Base-by-base conservation (phyloP, 2,888 invertebrate genomes). In the Sycophila texana region DNA sequence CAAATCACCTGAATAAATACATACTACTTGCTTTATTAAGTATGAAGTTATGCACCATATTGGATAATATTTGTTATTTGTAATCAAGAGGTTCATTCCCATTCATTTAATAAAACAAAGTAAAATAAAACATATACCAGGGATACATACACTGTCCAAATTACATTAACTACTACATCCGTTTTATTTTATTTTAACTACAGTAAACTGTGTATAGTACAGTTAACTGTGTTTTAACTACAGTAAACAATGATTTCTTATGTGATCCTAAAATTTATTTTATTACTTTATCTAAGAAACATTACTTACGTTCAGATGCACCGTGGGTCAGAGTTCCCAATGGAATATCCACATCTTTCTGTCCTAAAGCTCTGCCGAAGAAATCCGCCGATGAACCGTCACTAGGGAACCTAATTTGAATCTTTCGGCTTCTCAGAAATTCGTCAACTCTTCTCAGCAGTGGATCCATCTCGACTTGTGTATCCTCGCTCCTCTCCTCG, bases 301-400 rank as follows among this genome's bases (percentile, higher is more conserved):
- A 22, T 10, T 65, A 13, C 61, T 86, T 70, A 90, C 90, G 89
- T 88, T 90, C 89, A 2, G 89, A 89, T 26, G 88, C 86, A 67
- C 88, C 90, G 0, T 82, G 82, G 5, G 86, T 85, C 55, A 90
- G 80, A 39, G 83, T 84, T 71, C 83, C 83, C 0, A 90, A 85
- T 79, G 87, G 86, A 55, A 90, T 82, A 20, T 84, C 86, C 72
- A 89, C 58, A n/a, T 86, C 85, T 68, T 86, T 88, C 49, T 86
- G 83, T 1, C 89, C 89, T 53, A 89, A 77, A 14, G 89, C 90
- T 49, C 90, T 85, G 18, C 89, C 90, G 22, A 90, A 86, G 10
- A 86, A 82, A 80, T 89, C 90, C 55, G 85, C 89, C 0, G 89
- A 80, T 7, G 90, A 89, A 49, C 87, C 88, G 49, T 89, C 90